These are phyloP conservation scores for Galendromus occidentalis DNA, from an alignment of 1,140 invertebrate species.

Conservation along the genomic window DNA sequence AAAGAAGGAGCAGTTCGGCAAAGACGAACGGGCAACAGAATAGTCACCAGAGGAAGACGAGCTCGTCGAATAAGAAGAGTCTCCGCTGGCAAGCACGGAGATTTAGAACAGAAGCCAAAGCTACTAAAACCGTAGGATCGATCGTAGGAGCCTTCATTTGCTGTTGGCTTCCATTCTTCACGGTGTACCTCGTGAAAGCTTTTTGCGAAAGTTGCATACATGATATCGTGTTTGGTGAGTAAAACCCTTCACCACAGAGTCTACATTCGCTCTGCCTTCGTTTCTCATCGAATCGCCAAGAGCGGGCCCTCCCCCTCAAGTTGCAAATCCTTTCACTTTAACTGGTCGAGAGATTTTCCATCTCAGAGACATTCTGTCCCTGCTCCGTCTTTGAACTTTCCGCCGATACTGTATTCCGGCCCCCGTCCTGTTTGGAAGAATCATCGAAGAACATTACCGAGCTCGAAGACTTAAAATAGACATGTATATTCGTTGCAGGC, in stretches of 20 bases:
- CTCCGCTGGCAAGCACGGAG: conserved; percentile 55
- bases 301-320: too few relatives aligned
- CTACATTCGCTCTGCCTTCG: conserved; percentile 16
- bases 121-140: conserved; percentile 76
- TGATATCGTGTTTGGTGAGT: conserved; percentile 46
- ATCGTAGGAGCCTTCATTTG: conserved; percentile 81
- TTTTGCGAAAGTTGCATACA: conserved; percentile 57
- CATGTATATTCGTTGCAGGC: conserved; percentile 26
- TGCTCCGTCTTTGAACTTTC: too few relatives aligned
- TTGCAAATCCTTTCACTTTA: too few relatives aligned
- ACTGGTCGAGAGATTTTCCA: too few relatives aligned
- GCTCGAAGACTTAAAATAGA: too few relatives aligned
- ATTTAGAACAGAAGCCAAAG: conserved; percentile 75
- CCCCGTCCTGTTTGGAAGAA: too few relatives aligned
- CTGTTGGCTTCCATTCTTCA: conserved; percentile 89
- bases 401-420: too few relatives aligned
- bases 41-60: conserved; percentile 32
- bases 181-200: conserved; percentile 63
- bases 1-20: conserved; percentile 12
- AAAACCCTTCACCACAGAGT: too few relatives aligned
- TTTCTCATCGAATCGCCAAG: too few relatives aligned
- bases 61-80: conserved; percentile 11
- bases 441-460: too few relatives aligned
- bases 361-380: too few relatives aligned
- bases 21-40: conserved; percentile 23